Percentiles rank a stretch among this genome's conserved stretches.
These are phyloP conservation scores for Stomatorhinus walkeri DNA, from an alignment of 2,797 vertebrate genomes.

Conservation along the genomic window DNA sequence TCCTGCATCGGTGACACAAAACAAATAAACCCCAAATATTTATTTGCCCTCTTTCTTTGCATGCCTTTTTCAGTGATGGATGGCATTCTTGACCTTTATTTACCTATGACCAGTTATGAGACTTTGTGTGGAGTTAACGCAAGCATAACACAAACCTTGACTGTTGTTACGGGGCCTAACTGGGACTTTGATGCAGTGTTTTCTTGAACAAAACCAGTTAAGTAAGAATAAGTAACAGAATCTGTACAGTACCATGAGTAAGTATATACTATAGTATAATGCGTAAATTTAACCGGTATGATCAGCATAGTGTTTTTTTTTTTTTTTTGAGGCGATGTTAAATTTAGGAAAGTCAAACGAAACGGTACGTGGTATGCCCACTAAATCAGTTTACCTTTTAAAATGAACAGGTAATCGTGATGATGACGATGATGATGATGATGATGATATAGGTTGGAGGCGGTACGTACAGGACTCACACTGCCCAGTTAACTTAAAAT, in stretches of 20 bases:
- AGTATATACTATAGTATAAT: too few species aligned
- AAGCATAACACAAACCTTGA: background rate
- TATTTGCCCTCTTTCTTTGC: background rate
- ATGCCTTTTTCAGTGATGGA: background rate
- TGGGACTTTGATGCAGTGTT: background rate
- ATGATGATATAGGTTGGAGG: background rate
- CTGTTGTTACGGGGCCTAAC: background rate
- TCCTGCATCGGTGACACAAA: background rate
- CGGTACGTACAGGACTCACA: background rate
- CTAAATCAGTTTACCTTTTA: background rate
- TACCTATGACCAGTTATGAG: background rate
- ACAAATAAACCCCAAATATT: constrained; percentile 1
- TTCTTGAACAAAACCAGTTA: background rate
- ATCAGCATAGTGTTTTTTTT: background rate
- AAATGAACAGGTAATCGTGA: background rate
- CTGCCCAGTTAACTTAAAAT: background rate
- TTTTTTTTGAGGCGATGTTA: background rate
- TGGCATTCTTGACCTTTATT: background rate
- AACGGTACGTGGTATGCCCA: background rate
- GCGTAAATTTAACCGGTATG: background rate
- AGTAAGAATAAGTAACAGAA: background rate
- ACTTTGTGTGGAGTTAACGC: background rate
- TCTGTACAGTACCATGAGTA: background rate
- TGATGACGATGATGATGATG: background rate
- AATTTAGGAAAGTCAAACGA: background rate